These are phyloP conservation scores for Macropus fuliginosus DNA, from an alignment of 2,797 vertebrate genomes.

Conservation along the genomic window DNA sequence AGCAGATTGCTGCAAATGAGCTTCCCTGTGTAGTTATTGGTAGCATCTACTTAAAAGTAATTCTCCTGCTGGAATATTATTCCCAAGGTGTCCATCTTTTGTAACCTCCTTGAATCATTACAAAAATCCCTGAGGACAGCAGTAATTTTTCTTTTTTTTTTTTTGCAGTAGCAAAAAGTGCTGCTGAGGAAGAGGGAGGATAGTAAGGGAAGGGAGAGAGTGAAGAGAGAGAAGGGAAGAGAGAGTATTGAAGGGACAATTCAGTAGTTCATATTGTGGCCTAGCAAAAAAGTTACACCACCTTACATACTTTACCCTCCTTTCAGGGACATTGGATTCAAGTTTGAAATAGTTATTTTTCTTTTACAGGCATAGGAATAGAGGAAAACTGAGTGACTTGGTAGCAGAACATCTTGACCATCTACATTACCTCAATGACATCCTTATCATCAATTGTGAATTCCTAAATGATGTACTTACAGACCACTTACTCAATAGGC, in stretches of 20 bases:
- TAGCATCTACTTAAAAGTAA: not conserved
- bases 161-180: not conserved
- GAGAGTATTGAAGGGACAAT: not conserved
- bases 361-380: conserved; percentile 92
- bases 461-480: conserved; percentile 98
- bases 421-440: conserved; percentile 98
- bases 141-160: not conserved
- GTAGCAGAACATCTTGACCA: conserved; percentile 99
- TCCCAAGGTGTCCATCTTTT: not conserved
- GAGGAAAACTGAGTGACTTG: conserved; percentile 95
- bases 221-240: not conserved
- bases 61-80: not conserved
- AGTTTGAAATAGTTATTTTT: conserved; percentile 54
- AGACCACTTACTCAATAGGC: conserved; percentile 96
- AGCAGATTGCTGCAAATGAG: not conserved
- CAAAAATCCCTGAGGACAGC: not conserved
- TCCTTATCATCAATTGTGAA: conserved; percentile 98
- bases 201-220: not conserved
- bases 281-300: not conserved
- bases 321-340: not conserved
- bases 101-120: not conserved
- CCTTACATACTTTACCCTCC: not conserved
- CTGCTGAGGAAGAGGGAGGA: not conserved
- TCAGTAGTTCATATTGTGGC: not conserved
- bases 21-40: not conserved